Percentiles rank a stretch among this genome's conserved stretches.
Conservation (phyloP, 2,888 invertebrate genomes). For the Drosophila recens region DNA sequence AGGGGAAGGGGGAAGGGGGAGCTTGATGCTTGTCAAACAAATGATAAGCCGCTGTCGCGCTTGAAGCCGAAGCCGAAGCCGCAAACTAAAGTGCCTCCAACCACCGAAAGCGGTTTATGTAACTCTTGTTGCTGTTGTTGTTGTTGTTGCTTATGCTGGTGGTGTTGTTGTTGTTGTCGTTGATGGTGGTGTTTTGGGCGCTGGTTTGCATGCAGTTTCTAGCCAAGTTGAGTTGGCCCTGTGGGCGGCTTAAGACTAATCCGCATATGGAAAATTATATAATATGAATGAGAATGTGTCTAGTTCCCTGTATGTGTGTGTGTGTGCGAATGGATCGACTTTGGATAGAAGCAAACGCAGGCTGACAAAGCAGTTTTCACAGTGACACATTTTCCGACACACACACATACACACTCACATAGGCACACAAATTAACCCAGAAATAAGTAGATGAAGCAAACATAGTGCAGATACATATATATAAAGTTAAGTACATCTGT, state of each 20-base stretch:
- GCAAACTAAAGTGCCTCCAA: slow-evolving; percentile 59
- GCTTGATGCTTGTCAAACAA: slow-evolving; percentile 77
- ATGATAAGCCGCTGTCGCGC: slow-evolving; percentile 69
- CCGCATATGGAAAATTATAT: slow-evolving; percentile 79
- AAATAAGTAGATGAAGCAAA: not conserved
- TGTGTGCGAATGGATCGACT: slow-evolving; percentile 34
- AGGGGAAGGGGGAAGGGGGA: slow-evolving; percentile 20
- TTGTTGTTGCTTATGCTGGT: slow-evolving; percentile 12
- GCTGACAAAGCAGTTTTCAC: slow-evolving; percentile 68
- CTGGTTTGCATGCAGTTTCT: slow-evolving; percentile 37
- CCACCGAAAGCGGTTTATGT: slow-evolving; percentile 71
- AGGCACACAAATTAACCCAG: slow-evolving; percentile 1
- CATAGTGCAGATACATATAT: not conserved
- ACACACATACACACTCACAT: slow-evolving; percentile 1
- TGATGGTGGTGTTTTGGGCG: not conserved
- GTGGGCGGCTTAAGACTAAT: slow-evolving; percentile 66
- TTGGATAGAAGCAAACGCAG: slow-evolving; percentile 34
- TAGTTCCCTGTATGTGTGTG: slow-evolving; percentile 4
- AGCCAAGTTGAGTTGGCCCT: slow-evolving; percentile 46
- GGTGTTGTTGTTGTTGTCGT: slow-evolving; percentile 5
- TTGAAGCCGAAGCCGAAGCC: slow-evolving; percentile 44
- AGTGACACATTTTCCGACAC: slow-evolving; percentile 62
- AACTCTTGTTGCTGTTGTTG: slow-evolving; percentile 28
- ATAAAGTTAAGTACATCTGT: not conserved
- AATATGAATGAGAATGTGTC: slow-evolving; percentile 58